A percentile compares a stretch with the other conserved stretches of the same genome.
These are phyloP conservation scores for Agrochola litura DNA, from an alignment of 2,888 invertebrate genomes.

Conservation along the genomic window DNA sequence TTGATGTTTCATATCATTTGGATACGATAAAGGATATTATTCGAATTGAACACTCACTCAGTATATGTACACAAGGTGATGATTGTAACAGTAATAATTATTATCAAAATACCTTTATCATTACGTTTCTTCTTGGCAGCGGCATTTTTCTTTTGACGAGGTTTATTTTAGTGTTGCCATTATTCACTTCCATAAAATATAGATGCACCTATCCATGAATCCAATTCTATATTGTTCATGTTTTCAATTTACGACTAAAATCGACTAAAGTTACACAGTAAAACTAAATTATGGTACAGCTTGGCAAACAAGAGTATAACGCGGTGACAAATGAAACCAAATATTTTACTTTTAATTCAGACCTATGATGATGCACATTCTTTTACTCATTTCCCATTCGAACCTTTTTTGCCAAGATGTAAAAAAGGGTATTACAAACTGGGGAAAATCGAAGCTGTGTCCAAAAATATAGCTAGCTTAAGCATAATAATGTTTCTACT, in stretches of 20 bases:
- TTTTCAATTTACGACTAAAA: background rate
- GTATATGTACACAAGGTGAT: conserved; percentile 65
- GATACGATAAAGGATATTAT: conserved; percentile 50
- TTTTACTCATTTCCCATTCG: no score
- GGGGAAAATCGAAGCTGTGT: no score
- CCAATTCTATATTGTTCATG: conserved; percentile 13
- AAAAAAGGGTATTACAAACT: background rate
- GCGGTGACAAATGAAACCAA: no score
- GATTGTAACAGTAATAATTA: conserved; percentile 74
- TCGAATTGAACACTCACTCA: conserved; percentile 69
- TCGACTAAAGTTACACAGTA: conserved; percentile 16
- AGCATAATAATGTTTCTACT: background rate
- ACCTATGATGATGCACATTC: no score
- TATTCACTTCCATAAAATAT: conserved; percentile 17
- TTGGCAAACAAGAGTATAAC: no score
- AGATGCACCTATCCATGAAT: background rate
- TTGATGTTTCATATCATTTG: conserved; percentile 53
- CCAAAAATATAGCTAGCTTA: background rate
- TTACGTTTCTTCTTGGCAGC: conserved; percentile 90
- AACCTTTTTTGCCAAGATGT: no score
- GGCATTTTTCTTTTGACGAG: conserved; percentile 90
- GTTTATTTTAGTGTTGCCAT: conserved; percentile 76
- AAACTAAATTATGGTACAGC: no score
- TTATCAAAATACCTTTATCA: conserved; percentile 89
- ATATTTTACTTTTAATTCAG: no score